phyloP scores from a whole-genome alignment of 1,140 invertebrate genomes.

The Neelides sp. region DNA sequence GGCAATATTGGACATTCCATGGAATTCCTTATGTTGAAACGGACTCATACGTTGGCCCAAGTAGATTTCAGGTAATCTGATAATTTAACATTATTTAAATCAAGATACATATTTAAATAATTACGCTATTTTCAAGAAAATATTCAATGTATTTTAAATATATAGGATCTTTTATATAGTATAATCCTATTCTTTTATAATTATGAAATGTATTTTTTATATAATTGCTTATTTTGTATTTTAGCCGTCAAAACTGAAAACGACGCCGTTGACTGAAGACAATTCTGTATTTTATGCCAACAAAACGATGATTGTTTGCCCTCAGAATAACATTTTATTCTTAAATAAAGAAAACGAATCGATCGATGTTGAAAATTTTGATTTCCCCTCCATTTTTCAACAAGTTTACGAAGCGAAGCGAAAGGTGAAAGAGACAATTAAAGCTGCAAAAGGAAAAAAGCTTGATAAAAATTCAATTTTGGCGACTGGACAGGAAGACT shows the following conservation, averaged over 20 bases:
- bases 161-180: too few species aligned
- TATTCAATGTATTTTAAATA: too few species aligned
- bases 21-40: slow-evolving; percentile 6
- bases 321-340: too few species aligned
- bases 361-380: too few species aligned
- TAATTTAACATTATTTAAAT: neutral
- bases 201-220: too few species aligned
- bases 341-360: too few species aligned
- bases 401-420: neutral
- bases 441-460: neutral
- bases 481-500: neutral
- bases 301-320: neutral
- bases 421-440: neutral
- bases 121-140: too few species aligned
- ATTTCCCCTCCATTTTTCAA: neutral
- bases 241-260: too few species aligned
- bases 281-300: neutral
- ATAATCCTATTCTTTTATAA: too few species aligned
- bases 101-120: neutral
- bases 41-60: neutral
- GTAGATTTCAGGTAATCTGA: neutral
- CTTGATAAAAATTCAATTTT: neutral
- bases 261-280: neutral
- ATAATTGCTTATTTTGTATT: too few species aligned
- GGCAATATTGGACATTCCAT: slow-evolving; percentile 4